Evolutionary conservation across 2,888 invertebrate species (phyloP), one percentile per base, ranked within the genome.

Genomic region (Abrostola tripartita): DNA sequence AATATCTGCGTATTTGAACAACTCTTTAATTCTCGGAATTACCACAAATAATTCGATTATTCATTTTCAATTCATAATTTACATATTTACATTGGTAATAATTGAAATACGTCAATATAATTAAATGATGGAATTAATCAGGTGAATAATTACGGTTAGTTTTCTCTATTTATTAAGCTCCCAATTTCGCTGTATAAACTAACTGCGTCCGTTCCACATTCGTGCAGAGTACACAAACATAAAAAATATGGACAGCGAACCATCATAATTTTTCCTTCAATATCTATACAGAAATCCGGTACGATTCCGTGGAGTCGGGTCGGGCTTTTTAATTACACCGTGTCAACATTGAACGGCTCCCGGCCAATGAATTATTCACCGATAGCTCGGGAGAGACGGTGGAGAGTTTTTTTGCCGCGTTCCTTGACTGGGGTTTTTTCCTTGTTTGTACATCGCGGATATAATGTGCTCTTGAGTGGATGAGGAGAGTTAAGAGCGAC

Each of bases 261-360:
- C 74, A 74, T 76, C 66, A 76, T 77, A 81, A 74, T 81, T 81
- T 83, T 82, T 82, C 71, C 71, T 78, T 74, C 74, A 85, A 78
- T 84, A 83, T 82, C 81, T 83, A 81, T 85, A 85, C 69, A 78
- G 61, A 74, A 70, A 73, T 75, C 66, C 79, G 61, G 68, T 73
- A 76, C 74, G 75, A 73, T 78, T 72, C 76, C 71, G 74, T 67
- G 57, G 56, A 81, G 82, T 74, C 61, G 72, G 57, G 83, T 65
- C 69, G 74, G 78, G 90, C 90, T 90, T 90, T 92, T 91, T 92
- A 92, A 92, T 92, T 92, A 92, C 89, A 83, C 76, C 78, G 82
- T 89, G 89, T 92, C 91, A 92, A 92, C 90, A 90, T 61, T 61
- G 76, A 71, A 52, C 72, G 58, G 72, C 64, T 66, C 73, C 77